A percentile compares a stretch with the other conserved stretches of the same genome.
Evolutionary conservation across 2,888 invertebrate genomes (phyloP).

Genomic region (Anagyrus pseudococci): DNA sequence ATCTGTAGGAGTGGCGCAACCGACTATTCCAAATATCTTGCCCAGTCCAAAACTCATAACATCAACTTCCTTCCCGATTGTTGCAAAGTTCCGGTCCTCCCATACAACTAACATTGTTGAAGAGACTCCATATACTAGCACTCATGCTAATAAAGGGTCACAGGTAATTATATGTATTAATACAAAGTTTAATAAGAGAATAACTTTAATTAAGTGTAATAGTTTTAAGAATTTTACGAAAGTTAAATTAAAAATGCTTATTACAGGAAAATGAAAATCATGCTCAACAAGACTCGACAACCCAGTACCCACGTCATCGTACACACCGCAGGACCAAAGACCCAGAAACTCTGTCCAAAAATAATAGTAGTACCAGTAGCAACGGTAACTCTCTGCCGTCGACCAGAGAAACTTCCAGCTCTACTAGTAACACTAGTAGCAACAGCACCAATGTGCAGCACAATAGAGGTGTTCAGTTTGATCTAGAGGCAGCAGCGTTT

Average conservation of each 20-base stretch:
- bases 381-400: constrained; percentile 50
- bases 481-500: constrained; percentile 80
- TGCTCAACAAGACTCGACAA: constrained; percentile 44
- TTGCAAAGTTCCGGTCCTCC: constrained; percentile 61
- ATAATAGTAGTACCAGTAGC: constrained; percentile 51
- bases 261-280: not conserved
- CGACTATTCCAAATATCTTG: constrained; percentile 53
- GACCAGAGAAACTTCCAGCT: constrained; percentile 50
- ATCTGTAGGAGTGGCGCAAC: constrained; percentile 47
- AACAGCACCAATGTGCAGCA: constrained; percentile 54
- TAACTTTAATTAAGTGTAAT: not conserved
- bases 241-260: not conserved
- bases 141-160: constrained; percentile 45
- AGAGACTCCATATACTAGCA: constrained; percentile 50
- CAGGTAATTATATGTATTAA: constrained; percentile 35
- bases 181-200: not conserved
- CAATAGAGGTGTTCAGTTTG: constrained; percentile 71
- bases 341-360: constrained; percentile 53
- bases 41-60: constrained; percentile 54
- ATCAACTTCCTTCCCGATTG: constrained; percentile 55
- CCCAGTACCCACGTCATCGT: constrained; percentile 57
- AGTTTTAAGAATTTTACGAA: not conserved
- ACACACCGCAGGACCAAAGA: constrained; percentile 61
- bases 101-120: constrained; percentile 45
- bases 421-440: constrained; percentile 1